Evolutionary conservation across 2,797 vertebrate species (phyloP).

Genomic region (Lithobates sylvaticus): DNA sequence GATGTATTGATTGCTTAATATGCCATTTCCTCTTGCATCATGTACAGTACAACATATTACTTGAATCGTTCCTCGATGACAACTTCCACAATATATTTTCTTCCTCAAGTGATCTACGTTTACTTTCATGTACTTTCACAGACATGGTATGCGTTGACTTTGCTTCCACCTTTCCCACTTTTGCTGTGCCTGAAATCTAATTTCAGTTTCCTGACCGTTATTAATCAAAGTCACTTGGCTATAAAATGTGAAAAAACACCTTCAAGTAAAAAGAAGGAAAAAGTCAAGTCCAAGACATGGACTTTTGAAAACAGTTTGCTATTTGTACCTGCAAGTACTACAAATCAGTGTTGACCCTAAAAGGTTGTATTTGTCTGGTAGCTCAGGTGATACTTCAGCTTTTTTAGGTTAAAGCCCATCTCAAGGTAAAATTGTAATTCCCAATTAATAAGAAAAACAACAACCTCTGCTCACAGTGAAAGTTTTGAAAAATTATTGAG

Average conservation of each 20-base stretch:
- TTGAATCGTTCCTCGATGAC: constrained; percentile 11
- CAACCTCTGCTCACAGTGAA: too few species aligned
- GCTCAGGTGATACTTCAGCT: background rate
- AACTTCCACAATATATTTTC: constrained; percentile 20
- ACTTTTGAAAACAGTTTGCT: background rate
- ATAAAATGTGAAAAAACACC: constrained; percentile 15
- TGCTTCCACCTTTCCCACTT: constrained; percentile 19
- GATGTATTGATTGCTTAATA: constrained; percentile 3
- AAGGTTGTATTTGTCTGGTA: background rate
- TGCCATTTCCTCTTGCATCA: background rate
- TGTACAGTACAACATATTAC: background rate
- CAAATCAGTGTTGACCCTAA: background rate
- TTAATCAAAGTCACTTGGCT: constrained; percentile 32
- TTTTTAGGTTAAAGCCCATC: background rate
- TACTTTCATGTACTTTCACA: constrained; percentile 30
- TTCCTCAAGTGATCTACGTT: constrained; percentile 26
- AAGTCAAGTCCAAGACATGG: background rate
- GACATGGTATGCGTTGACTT: constrained; percentile 22
- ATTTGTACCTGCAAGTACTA: background rate
- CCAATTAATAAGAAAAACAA: too few species aligned
- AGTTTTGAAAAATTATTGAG: too few species aligned
- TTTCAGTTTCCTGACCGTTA: constrained; percentile 14
- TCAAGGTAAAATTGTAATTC: too few species aligned
- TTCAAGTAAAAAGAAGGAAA: constrained; percentile 1
- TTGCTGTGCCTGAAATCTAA: constrained; percentile 13